Evolutionary conservation across 2,797 vertebrate species (phyloP), one percentile per base, ranked within the genome.

Genomic region (Otolemur crassicaudatus): DNA sequence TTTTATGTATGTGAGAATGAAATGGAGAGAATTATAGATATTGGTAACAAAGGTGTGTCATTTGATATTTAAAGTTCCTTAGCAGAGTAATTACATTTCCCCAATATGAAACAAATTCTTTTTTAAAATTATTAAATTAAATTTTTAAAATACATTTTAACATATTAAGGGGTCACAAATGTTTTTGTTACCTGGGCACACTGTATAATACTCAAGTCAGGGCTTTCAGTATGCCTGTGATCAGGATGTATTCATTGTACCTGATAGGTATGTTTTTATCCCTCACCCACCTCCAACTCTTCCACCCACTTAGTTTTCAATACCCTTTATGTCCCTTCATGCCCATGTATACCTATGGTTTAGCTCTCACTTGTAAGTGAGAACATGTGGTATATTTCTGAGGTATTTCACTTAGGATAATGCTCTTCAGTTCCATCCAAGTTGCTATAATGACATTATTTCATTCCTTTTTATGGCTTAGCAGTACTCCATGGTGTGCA

Each of bases 1-100:
- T 77, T 87, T 77, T 88, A 77, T 92, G 82, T 91, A 75, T 46
- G 27, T 90, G 58, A 86, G 31, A 85, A 90, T 75, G 69, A 93
- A 93, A 84, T 46, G 31, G 46, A 81, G 22, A 80, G 13, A 14
- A 14, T 91, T 94, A 25, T 17, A 80, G 46, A 87, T 85, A 85
- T 11, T 89, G 76, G 22, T 91, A 49, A 77, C 19, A 91, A 76
- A 93, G 23, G 31, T 81, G 2, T 16, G 0, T 81, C 31, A 77
- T 25, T 84, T 84, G 12, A 29, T 89, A 75, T 85, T 75, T 92
- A 34, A 88, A 89, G 85, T 96, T 89, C 80, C 29, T 85, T 85
- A 63, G 22, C 19, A 46, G 73, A 92, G n/a, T 67, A 53, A 53
- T 77, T 60, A 27, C 3, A 40, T 85, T 22, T 29, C 56, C 13